Base-by-base conservation (phyloP, 2,888 invertebrate genomes). In the Ceriagrion tenellum region DNA sequence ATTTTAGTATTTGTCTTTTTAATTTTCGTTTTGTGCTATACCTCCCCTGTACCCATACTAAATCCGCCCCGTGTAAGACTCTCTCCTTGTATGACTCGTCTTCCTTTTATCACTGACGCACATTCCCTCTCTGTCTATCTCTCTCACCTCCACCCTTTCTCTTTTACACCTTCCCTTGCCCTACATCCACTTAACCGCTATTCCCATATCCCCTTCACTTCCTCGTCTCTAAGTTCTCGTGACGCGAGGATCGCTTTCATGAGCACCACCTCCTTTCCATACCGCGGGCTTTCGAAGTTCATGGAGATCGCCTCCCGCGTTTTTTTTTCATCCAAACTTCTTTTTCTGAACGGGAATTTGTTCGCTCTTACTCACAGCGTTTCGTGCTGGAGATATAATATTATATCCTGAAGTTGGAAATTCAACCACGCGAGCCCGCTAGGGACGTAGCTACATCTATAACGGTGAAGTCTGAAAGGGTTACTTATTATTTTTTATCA, bases 111-210 rank as follows among this genome's bases (percentile, higher is more conserved):
- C 74, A n/a, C n/a, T 10, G 12, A 12, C 23, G 0, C 26, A 13
- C 16, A 16, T 18, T 6, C 74, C 13, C 30, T 30, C 30, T 30
- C n/a, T 74, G n/a, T 30, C 30, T 30, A 10, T 74, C 30, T 30
- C 35, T 35, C 35, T 35, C 26, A 8, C 4, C 35, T 35, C 35
- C 81, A 81, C 81, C 81, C 81, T 81, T 81, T 35, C 81, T 81
- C 81, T 81, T 81, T 81, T 81, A 81, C 81, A 35, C 30, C 81
- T 81, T 81, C 81, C 16, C 81, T 30, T 35, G 81, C 35, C 81
- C 81, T 26, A 81, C 81, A 35, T 81, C 81, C 13, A 81, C 30
- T 69, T 35, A 47, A 81, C 81, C 81, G 81, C 81, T 35, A 35
- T 81, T 35, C 26, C 18, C 81, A 35, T 81, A 81, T 81, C 81